Base-by-base conservation (phyloP, 2,797 vertebrate species). In the Protonibea diacanthus region DNA sequence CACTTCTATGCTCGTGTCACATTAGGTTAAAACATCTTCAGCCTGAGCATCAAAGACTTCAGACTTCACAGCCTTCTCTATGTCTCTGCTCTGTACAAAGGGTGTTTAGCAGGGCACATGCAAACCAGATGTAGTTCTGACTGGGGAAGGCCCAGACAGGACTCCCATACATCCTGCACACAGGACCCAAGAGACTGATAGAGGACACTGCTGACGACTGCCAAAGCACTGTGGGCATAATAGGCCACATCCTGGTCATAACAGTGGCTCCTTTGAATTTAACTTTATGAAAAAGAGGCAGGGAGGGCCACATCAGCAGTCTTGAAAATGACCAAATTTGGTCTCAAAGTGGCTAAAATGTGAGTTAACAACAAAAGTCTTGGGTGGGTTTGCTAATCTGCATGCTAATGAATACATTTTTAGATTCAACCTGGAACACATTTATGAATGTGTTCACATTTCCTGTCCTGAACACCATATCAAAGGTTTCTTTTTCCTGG, bases 111-210 rank as follows among this genome's bases (percentile, higher is more conserved):
- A 6, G 57, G 75, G 23, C 88, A 93, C 85, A 86, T 92, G 91
- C 38, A 60, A 45, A 61, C 89, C 91, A 93, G 90, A 90, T 93
- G 91, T 87, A 57, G 33, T 42, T 56, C 66, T 10, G 12, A 23
- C 74, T 38, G 47, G 58, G 14, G 33, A 47, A n/a, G 63, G 42
- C 58, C 57, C 62, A 80, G 64, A 85, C 78, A 44, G 57, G 58
- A 52, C 74, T 78, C 66, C 45, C n/a, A 23, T 15, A 57, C 76
- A 86, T 84, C 83, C 83, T 86, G 85, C 75, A 67, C 73, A 73
- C 64, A 9, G 10, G 45, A 5, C 83, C 86, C 78, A 1, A 4
- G 83, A 74, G 87, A 78, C 80, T 71, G 74, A 82, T 29, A 76
- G 87, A 81, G 60, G 80, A 91, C 82, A 74, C 82, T 67, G 76